Evolutionary conservation across 2,888 invertebrate species (phyloP).

Genomic region (Tipula vernalis): DNA sequence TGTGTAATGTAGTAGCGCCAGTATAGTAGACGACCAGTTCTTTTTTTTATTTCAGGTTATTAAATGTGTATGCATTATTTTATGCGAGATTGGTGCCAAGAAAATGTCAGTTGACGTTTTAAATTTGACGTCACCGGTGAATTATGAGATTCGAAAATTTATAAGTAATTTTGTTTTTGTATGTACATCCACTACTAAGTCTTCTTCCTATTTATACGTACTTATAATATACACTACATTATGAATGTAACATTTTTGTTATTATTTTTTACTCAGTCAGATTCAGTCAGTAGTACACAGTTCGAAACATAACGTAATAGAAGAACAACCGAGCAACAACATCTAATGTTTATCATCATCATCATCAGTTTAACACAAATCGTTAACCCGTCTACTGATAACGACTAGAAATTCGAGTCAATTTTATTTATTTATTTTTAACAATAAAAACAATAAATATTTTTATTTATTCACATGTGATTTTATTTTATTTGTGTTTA

Average conservation of each 20-base stretch:
- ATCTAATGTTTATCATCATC: not conserved
- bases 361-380: not conserved
- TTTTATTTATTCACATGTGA: not conserved
- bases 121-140: not conserved
- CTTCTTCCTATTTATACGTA: not conserved
- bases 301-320: not conserved
- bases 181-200: not conserved
- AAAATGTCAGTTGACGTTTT: not conserved
- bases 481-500: not conserved
- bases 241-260: not conserved
- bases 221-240: not conserved
- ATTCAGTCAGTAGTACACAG: not conserved
- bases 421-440: not conserved
- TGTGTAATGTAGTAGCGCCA: too few relatives aligned
- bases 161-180: not conserved
- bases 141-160: not conserved
- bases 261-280: not conserved
- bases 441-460: not conserved
- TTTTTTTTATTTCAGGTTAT: too few relatives aligned
- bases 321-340: not conserved
- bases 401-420: not conserved
- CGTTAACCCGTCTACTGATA: conserved; percentile 4
- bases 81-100: not conserved
- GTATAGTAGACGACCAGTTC: too few relatives aligned
- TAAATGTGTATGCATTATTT: too few relatives aligned